Evolutionary conservation across 2,888 invertebrate genomes (phyloP), one percentile per base, ranked within the genome.

Genomic region (Agrochola lychnidis): DNA sequence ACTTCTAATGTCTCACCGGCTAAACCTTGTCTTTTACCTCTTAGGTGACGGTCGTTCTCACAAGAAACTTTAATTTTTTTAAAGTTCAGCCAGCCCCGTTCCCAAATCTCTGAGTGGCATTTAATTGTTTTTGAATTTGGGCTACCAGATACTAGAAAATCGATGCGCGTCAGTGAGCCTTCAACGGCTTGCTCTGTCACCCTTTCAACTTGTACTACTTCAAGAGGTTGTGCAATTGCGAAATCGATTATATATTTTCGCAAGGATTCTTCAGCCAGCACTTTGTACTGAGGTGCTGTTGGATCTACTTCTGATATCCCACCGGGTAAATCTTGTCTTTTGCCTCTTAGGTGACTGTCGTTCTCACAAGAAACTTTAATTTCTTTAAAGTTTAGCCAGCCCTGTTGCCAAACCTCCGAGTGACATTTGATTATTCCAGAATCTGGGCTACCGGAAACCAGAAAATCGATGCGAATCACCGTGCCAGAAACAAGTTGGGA

Each of bases 181-280:
- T 88, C 30, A 30, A 91, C 91, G 0, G 88, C 82, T 80, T 91
- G 92, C 0, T 85, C 89, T 0, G 77, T 76, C 4, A 89, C 92
- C 63, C 77, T 84, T 40, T 77, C 69, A 12, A 92, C 73, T 2
- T 10, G 5, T 1, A 78, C 19, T 16, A 90, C 70, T 75, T 64
- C 40, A 51, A 86, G 83, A 2, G 76, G 69, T 12, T 77, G 68
- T 0, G 70, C 48, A 4, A 40, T 81, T 53, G 10, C 53, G n/a
- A 22, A 6, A 64, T 77, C 45, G 76, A 83, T 1, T 62, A 40
- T 5, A 78, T 90, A 91, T 77, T 91, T 89, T 61, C 68, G 76
- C n/a, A 92, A 70, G 5, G 89, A 90, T 75, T 90, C 87, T 7
- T 90, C 81, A 7, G 92, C 92, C 25, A 92, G 73, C 1, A 45